phyloP scores from a whole-genome alignment of 2,797 vertebrate genomes.

The Protosalanx chinensis region DNA sequence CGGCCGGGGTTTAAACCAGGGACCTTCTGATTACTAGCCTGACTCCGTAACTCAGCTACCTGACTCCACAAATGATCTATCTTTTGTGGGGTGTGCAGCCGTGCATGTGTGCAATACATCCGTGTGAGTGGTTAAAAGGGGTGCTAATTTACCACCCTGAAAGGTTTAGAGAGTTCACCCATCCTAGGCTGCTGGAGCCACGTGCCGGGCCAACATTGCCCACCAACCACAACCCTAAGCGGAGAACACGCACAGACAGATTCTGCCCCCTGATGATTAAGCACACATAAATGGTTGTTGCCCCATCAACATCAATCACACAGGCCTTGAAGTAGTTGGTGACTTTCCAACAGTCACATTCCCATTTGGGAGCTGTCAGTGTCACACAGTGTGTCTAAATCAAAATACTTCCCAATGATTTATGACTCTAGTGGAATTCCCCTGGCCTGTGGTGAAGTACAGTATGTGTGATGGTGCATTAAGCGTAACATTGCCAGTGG shows the following conservation, averaged over 20 bases:
- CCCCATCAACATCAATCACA: constrained; percentile 10
- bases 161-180: constrained; percentile 22
- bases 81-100: constrained; percentile 1
- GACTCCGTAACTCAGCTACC: too few species aligned
- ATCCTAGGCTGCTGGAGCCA: not conserved
- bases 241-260: not conserved
- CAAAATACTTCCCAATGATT: not conserved
- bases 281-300: constrained; percentile 1
- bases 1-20: too few species aligned
- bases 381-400: not conserved
- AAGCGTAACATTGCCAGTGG: too few species aligned
- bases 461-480: too few species aligned
- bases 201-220: constrained; percentile 8
- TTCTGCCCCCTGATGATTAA: not conserved
- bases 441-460: too few species aligned
- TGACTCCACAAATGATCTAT: not conserved
- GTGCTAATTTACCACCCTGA: constrained; percentile 12
- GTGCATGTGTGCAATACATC: not conserved
- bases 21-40: too few species aligned
- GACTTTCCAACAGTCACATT: not conserved
- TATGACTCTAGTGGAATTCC: too few species aligned
- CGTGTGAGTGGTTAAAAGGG: constrained; percentile 16
- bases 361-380: too few species aligned
- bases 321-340: too few species aligned
- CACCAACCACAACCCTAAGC: constrained; percentile 35